phyloP scores from a whole-genome alignment of 2,888 invertebrate species.

The Drosophila rellima region DNA sequence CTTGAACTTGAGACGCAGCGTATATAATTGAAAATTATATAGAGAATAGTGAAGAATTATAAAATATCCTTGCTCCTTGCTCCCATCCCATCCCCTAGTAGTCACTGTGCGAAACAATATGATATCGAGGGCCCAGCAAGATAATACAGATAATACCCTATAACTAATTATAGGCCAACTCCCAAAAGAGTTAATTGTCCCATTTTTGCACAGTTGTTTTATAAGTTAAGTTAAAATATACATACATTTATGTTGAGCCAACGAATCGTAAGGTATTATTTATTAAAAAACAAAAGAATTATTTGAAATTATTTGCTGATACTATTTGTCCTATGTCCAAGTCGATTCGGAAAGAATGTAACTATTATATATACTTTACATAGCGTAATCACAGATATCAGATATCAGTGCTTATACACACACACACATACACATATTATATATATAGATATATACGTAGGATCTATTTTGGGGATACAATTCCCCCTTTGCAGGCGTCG shows the following conservation, averaged over 20 bases:
- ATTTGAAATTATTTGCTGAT: constrained; percentile 79
- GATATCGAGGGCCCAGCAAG: constrained; percentile 5
- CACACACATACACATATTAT: constrained; percentile 37
- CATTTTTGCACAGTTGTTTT: constrained; percentile 75
- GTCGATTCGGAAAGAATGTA: constrained; percentile 51
- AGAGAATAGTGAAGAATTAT: constrained; percentile 28
- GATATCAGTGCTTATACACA: constrained; percentile 74
- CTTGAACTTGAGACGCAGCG: constrained; percentile 58
- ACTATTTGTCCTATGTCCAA: constrained; percentile 38
- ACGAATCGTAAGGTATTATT: constrained; percentile 79
- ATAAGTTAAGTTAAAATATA: constrained; percentile 68
- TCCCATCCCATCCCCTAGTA: not conserved
- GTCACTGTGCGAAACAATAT: constrained; percentile 7
- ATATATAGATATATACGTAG: constrained; percentile 44
- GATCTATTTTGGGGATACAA: constrained; percentile 41
- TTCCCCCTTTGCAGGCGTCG: constrained; percentile 36
- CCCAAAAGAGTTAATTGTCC: constrained; percentile 57
- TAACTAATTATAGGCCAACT: constrained; percentile 10
- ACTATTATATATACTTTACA: constrained; percentile 58
- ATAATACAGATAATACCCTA: constrained; percentile 21
- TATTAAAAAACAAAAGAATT: constrained; percentile 57
- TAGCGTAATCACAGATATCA: constrained; percentile 59
- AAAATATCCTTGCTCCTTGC: constrained; percentile 3
- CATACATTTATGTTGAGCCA: constrained; percentile 66
- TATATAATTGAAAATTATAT: constrained; percentile 82